Percentiles rank a stretch among this genome's conserved stretches.
Evolutionary conservation across 2,797 vertebrate species (phyloP).

Genomic region (Pelobates cultripes): DNA sequence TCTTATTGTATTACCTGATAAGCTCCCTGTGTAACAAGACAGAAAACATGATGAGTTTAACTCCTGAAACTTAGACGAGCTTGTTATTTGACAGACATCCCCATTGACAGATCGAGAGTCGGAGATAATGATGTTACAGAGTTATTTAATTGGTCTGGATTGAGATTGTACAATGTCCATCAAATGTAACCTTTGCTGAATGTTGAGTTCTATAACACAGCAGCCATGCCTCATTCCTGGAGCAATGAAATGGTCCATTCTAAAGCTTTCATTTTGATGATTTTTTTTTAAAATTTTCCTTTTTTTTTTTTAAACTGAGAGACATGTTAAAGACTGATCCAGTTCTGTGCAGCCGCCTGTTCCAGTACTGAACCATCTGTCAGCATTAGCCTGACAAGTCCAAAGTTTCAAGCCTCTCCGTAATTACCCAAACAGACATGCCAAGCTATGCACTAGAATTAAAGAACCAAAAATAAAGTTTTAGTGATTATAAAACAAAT

Average conservation of each 20-base stretch:
- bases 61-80: neutral
- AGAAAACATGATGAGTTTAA: neutral
- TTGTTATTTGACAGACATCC: neutral
- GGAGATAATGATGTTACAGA: neutral
- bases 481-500: slow-evolving; percentile 11
- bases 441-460: neutral
- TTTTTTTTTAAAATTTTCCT: neutral
- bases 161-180: neutral
- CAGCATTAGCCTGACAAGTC: slow-evolving; percentile 27
- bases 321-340: slow-evolving; percentile 23
- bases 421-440: slow-evolving; percentile 47
- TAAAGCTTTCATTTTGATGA: neutral
- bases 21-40: neutral
- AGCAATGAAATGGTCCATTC: neutral
- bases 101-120: neutral
- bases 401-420: slow-evolving; percentile 34
- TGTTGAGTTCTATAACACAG: neutral
- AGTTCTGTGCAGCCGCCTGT: slow-evolving; percentile 41
- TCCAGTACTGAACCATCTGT: neutral
- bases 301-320: neutral
- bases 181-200: neutral
- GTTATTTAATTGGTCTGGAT: neutral
- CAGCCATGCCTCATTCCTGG: neutral
- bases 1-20: neutral
- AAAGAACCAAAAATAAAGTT: slow-evolving; percentile 5